These are phyloP conservation scores for Eolophus roseicapilla DNA, from an alignment of 2,113 vertebrate species.

Conservation along the genomic window DNA sequence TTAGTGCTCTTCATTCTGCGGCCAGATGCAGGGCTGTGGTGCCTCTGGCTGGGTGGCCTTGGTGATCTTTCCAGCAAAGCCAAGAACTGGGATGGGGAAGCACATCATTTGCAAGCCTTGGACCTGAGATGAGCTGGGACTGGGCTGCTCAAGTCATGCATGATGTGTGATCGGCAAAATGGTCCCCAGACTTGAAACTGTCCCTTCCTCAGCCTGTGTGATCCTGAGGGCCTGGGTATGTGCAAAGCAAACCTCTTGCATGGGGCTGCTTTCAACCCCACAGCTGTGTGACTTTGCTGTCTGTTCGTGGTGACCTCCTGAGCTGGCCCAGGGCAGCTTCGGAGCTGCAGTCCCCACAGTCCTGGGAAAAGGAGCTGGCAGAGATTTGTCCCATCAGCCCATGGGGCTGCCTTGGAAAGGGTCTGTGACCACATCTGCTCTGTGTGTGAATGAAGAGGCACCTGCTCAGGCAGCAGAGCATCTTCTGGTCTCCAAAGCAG, in stretches of 20 bases:
- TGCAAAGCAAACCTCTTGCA: neutral
- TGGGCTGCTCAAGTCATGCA: neutral
- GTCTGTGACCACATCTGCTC: neutral
- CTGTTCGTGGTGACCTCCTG: neutral
- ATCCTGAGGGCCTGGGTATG: neutral
- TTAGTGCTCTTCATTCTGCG: neutral
- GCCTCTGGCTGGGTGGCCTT: neutral
- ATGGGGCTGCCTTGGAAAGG: neutral
- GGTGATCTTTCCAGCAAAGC: rapidly evolving
- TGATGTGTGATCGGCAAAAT: neutral
- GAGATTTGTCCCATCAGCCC: neutral
- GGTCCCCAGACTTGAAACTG: neutral
- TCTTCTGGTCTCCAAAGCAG: neutral
- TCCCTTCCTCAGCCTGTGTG: neutral
- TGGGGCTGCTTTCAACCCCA: rapidly evolving
- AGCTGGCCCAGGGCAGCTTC: neutral
- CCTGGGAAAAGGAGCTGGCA: neutral
- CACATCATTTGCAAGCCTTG: neutral
- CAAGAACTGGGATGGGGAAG: neutral
- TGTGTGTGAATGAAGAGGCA: rapidly evolving
- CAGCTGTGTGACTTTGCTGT: rapidly evolving
- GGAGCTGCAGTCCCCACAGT: neutral
- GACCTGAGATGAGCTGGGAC: neutral
- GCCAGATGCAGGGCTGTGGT: neutral
- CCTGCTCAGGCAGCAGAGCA: neutral